Percentiles rank a stretch among this genome's conserved stretches.
Conservation (phyloP, 2,113 vertebrate species). For the Mirza zaza region DNA sequence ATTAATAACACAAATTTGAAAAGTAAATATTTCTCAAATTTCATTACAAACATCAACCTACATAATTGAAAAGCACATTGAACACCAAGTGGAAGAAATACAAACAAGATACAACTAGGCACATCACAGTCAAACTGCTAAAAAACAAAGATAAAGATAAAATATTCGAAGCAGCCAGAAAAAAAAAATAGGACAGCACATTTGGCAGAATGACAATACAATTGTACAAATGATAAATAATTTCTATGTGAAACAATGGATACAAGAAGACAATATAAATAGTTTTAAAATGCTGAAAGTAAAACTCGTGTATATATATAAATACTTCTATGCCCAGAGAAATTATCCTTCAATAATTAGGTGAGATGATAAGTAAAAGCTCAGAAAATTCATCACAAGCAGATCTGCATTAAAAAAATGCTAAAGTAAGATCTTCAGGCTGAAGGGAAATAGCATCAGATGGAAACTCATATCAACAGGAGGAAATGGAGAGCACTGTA, state of each 20-base stretch:
- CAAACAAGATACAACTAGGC: neutral
- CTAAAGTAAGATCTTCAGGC: neutral
- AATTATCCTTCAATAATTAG: neutral
- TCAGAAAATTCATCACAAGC: neutral
- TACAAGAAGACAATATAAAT: neutral
- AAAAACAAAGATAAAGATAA: neutral
- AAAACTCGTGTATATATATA: neutral
- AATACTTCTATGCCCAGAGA: neutral
- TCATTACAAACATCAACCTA: neutral
- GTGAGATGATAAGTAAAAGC: neutral
- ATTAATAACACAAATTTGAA: neutral
- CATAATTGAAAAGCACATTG: neutral
- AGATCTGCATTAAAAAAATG: neutral
- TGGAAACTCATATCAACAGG: neutral
- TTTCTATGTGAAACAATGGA: neutral
- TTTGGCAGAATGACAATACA: neutral
- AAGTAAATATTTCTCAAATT: neutral
- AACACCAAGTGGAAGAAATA: neutral
- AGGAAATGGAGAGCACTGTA: neutral
- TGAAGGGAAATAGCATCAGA: neutral
- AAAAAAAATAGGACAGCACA: neutral
- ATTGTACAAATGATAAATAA: neutral
- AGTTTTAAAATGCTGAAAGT: neutral
- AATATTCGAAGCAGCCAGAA: neutral
- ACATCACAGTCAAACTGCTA: neutral